Conservation (phyloP, 1,140 invertebrate species). For the Triops longicaudatus region DNA sequence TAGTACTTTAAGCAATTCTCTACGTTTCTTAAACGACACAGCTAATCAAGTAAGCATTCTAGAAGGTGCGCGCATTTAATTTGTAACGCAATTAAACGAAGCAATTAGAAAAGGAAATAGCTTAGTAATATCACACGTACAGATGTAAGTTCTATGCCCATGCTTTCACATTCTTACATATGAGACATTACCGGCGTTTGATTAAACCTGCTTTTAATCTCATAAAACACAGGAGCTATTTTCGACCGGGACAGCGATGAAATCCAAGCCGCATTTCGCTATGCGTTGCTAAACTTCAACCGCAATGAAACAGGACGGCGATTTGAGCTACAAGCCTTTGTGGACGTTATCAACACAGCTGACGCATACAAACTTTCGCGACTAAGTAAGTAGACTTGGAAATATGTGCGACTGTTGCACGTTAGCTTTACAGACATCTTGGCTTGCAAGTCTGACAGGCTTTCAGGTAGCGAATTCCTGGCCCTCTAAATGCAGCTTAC, state of each 20-base stretch:
- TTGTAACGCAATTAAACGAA: too few relatives aligned
- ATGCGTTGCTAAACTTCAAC: constrained; percentile 71
- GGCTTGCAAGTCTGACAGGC: background rate
- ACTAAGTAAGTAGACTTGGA: constrained; percentile 57
- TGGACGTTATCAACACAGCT: constrained; percentile 83
- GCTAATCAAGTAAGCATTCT: too few relatives aligned
- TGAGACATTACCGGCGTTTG: background rate
- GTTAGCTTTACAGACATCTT: background rate
- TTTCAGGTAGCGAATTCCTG: background rate
- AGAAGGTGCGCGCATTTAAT: too few relatives aligned
- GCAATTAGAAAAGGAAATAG: too few relatives aligned
- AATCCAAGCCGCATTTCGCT: constrained; percentile 78
- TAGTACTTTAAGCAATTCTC: too few relatives aligned
- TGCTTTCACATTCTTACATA: background rate
- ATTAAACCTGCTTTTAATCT: background rate
- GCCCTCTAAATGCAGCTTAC: background rate
- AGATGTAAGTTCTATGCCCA: background rate
- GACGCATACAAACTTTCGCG: constrained; percentile 82
- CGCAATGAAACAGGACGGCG: constrained; percentile 56
- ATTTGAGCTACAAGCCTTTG: constrained; percentile 75
- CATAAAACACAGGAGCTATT: constrained; percentile 58
- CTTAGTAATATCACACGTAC: background rate
- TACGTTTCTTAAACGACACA: too few relatives aligned
- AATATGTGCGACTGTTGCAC: background rate
- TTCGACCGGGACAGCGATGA: constrained; percentile 83